Conservation (phyloP, 2,797 vertebrate species). For the Danio tinwini region DNA sequence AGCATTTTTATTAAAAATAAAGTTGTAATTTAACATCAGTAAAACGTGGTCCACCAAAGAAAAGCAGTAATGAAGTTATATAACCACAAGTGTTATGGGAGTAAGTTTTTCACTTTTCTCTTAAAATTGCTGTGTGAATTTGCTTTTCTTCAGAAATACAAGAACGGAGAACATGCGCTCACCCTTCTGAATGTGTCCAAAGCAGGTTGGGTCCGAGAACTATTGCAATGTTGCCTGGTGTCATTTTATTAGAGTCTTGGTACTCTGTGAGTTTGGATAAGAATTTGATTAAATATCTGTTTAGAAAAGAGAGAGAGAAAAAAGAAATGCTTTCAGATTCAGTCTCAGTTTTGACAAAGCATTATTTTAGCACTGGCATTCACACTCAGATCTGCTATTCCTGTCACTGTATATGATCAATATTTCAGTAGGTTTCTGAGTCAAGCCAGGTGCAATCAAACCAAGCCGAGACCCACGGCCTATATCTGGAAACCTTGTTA, state of each 20-base stretch:
- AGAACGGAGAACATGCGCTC: conserved; percentile 60
- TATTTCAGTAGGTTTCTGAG: conserved; percentile 45
- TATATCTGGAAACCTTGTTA: not conserved
- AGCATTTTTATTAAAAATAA: no score
- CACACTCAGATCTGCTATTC: conserved; percentile 23
- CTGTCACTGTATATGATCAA: conserved; percentile 36
- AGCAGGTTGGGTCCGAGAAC: conserved; percentile 96
- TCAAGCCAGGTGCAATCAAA: conserved; percentile 1
- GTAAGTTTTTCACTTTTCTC: not conserved
- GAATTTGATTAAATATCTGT: conserved; percentile 97
- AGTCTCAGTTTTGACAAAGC: conserved; percentile 21
- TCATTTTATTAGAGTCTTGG: conserved; percentile 98
- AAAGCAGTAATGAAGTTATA: not conserved
- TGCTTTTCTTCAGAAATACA: not conserved
- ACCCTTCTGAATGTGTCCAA: conserved; percentile 94
- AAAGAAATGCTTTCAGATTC: not conserved
- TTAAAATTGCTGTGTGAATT: conserved; percentile 19
- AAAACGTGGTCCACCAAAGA: not conserved
- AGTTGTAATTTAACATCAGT: no score
- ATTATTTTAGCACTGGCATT: not conserved
- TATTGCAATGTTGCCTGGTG: conserved; percentile 95
- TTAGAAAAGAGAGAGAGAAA: not conserved
- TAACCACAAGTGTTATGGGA: not conserved
- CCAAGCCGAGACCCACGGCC: not conserved
- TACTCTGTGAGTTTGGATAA: conserved; percentile 93